Base-by-base conservation (phyloP, 2,888 invertebrate species). In the Ormia ochracea region DNA sequence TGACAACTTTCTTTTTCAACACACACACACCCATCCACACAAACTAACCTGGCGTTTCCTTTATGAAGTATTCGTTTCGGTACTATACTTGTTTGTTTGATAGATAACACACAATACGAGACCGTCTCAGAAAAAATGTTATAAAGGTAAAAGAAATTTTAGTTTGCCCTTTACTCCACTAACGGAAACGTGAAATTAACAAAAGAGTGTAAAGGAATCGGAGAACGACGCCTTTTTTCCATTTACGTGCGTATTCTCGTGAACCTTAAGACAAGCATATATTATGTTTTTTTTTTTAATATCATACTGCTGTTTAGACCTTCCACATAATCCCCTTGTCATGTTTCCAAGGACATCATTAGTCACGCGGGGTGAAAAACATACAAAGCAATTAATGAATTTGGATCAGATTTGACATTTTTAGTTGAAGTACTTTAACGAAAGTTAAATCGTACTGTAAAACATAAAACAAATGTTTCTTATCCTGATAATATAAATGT, bases 1-100 rank as follows among this genome's bases (percentile, higher is more conserved):
- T 81, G 66, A 75, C 78, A 81, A 75, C 78, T 81, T 78, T 69
- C 45, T 28, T 73, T 65, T 54, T 81, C 73, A 68, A 69, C 73
- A 78, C 73, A 69, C 54, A 65, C 26, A 28, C 65, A 54, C 63
- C 63, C 73, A 78, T 69, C 69, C 54, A 65, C 26, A 28, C 65
- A 54, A 73, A 61, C 48, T 50, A 68, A 75, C 45, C 23, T 38
- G 66, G 31, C 31, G 50, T 65, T 61, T 73, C 23, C 38, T 54
- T 63, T 43, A 36, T 41, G 3, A 28, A 61, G 23, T 61, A 61
- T 50, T 73, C 36, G 45, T 61, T 41, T 48, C 73, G 72, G 52
- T 61, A 66, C 66, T 36, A 73, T 52, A 66, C 17, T 56, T 61
- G 61, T 66, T 50, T 45, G 48, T 78, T 78, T 54, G 41, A 68